A percentile compares a stretch with the other conserved stretches of the same genome.
These are phyloP conservation scores for Pseudorectes ferrugineus DNA, from an alignment of 2,113 vertebrate genomes.

Conservation along the genomic window DNA sequence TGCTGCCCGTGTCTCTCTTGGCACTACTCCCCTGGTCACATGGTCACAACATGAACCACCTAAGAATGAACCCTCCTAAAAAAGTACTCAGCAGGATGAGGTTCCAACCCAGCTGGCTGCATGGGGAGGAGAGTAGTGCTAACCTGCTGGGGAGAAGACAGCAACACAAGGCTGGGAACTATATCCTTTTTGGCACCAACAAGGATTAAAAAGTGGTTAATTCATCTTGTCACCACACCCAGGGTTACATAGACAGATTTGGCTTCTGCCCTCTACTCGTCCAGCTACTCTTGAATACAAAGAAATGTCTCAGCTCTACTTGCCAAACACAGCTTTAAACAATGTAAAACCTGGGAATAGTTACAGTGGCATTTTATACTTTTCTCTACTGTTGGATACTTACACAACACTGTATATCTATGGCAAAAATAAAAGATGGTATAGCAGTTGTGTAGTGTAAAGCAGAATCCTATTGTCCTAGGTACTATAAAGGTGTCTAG, in stretches of 20 bases:
- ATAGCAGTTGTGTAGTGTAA: background rate
- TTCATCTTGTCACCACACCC: background rate
- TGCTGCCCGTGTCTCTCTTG: background rate
- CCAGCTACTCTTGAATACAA: background rate
- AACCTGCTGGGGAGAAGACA: background rate
- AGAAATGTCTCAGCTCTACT: background rate
- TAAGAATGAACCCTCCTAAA: background rate
- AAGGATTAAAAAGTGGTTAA: background rate
- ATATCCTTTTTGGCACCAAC: background rate
- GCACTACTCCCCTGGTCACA: background rate
- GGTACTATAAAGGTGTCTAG: background rate
- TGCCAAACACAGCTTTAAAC: background rate
- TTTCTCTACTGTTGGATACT: background rate
- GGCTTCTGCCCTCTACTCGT: background rate
- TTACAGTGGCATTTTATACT: background rate
- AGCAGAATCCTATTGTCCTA: background rate
- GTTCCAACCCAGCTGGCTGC: background rate
- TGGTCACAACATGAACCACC: background rate
- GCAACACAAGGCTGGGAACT: background rate
- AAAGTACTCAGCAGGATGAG: background rate
- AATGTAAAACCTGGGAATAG: background rate
- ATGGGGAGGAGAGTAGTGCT: background rate
- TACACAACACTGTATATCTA: accelerated
- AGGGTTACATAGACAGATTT: background rate
- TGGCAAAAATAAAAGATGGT: background rate